phyloP scores from a whole-genome alignment of 2,888 invertebrate species.

The Hydriomena furcata region DNA sequence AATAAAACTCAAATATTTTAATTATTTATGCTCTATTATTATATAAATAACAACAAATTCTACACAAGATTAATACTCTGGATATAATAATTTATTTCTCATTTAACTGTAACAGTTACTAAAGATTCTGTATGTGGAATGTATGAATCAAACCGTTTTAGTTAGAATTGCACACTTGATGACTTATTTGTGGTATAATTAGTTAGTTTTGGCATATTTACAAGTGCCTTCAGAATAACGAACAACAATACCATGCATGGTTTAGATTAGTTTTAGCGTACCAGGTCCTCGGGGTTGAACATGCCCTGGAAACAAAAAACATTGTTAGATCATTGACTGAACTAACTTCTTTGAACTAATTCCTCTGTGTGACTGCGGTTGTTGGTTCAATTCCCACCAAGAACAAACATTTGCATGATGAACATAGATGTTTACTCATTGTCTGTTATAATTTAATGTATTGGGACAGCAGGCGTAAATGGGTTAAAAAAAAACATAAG shows the following conservation, averaged over 20 bases:
- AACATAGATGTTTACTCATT: too few species aligned
- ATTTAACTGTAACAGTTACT: conserved; percentile 22
- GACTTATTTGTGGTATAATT: conserved; percentile 43
- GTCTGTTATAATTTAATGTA: too few species aligned
- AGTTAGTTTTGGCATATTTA: conserved; percentile 61
- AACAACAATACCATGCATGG: conserved; percentile 69
- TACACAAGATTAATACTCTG: conserved; percentile 67
- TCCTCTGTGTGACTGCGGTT: too few species aligned
- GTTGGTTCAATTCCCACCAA: too few species aligned
- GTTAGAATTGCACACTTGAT: conserved; percentile 64
- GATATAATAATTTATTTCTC: conserved; percentile 44
- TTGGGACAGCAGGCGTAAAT: too few species aligned
- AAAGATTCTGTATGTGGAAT: conserved; percentile 13
- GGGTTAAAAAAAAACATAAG: too few species aligned
- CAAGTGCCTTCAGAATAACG: conserved; percentile 50
- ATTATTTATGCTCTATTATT: conserved; percentile 59
- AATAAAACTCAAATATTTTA: conserved; percentile 50
- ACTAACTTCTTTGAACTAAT: too few species aligned
- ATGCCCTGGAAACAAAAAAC: conserved; percentile 87
- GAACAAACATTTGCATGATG: too few species aligned
- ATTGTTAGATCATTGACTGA: neutral
- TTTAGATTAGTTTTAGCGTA: conserved; percentile 69
- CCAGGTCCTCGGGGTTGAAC: conserved; percentile 94
- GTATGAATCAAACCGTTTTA: conserved; percentile 49
- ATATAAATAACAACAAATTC: conserved; percentile 62